phyloP scores from a whole-genome alignment of 2,797 vertebrate genomes.

The Diplodus puntazzo region DNA sequence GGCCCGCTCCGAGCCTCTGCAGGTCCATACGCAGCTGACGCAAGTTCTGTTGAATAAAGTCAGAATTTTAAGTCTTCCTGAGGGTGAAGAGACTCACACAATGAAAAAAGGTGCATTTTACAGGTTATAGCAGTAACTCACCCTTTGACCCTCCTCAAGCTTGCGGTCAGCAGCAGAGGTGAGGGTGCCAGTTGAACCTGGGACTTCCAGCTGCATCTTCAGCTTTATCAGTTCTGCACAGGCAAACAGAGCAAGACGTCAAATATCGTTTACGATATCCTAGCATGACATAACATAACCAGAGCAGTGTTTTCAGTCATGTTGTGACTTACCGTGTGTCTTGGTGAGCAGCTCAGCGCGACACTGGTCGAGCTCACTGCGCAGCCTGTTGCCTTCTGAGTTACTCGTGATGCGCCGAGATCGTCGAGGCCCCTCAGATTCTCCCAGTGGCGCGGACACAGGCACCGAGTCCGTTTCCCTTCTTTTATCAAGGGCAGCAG shows the following conservation, averaged over 20 bases:
- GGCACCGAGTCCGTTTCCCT: neutral
- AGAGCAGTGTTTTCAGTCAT: neutral
- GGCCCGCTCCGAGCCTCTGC: slow-evolving; percentile 86
- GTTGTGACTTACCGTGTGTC: slow-evolving; percentile 81
- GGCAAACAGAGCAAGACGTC: slow-evolving; percentile 6
- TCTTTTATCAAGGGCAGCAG: slow-evolving; percentile 82
- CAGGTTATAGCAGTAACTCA: slow-evolving; percentile 63
- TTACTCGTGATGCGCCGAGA: slow-evolving; percentile 85
- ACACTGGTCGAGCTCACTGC: slow-evolving; percentile 77
- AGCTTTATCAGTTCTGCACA: slow-evolving; percentile 88
- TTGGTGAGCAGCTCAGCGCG: slow-evolving; percentile 82
- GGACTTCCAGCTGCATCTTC: slow-evolving; percentile 86
- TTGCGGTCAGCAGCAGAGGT: slow-evolving; percentile 91
- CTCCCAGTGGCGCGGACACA: neutral
- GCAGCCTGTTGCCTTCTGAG: slow-evolving; percentile 53
- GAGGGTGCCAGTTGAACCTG: slow-evolving; percentile 82
- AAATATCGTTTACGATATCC: neutral
- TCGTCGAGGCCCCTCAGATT: slow-evolving; percentile 76
- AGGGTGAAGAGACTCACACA: neutral
- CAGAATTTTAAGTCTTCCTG: neutral
- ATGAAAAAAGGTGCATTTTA: neutral
- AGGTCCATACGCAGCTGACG: slow-evolving; percentile 90
- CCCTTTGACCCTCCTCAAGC: slow-evolving; percentile 94
- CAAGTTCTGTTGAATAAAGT: slow-evolving; percentile 86
- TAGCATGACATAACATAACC: neutral